phyloP scores from a whole-genome alignment of 2,888 invertebrate genomes.

The Adineta ricciae region DNA sequence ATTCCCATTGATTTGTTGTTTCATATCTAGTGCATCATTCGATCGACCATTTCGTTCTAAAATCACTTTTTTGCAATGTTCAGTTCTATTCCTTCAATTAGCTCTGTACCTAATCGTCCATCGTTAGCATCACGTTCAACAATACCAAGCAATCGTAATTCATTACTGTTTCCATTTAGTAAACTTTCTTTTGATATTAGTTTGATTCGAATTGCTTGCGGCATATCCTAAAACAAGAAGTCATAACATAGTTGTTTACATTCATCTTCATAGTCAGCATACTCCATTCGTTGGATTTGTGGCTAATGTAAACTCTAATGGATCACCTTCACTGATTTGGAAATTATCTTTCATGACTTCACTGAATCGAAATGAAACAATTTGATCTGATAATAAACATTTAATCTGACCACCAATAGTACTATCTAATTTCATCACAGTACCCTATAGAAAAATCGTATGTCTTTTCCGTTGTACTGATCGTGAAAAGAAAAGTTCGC shows the following conservation, averaged over 20 bases:
- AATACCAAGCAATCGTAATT: background rate
- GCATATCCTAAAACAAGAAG: background rate
- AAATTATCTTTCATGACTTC: conserved; percentile 27
- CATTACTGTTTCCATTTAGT: background rate
- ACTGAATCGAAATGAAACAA: conserved; percentile 23
- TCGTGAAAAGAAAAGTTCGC: no score
- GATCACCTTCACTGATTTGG: conserved; percentile 25
- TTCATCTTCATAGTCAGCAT: background rate
- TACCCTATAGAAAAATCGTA: background rate
- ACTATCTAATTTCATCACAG: conserved; percentile 8
- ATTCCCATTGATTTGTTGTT: background rate
- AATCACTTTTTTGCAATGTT: no score
- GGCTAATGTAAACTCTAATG: conserved; percentile 25
- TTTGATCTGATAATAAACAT: conserved; percentile 23
- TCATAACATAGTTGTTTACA: no score
- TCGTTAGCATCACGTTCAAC: background rate
- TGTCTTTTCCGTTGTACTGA: background rate
- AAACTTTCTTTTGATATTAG: background rate
- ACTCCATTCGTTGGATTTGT: background rate
- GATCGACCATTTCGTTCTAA: background rate
- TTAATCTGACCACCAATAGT: conserved; percentile 25
- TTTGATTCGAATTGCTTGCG: conserved; percentile 11
- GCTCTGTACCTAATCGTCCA: background rate
- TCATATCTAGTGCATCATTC: background rate
- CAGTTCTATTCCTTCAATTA: no score